These are phyloP conservation scores for Hylyphantes graminicola DNA, from an alignment of 1,140 invertebrate genomes.

Conservation along the genomic window DNA sequence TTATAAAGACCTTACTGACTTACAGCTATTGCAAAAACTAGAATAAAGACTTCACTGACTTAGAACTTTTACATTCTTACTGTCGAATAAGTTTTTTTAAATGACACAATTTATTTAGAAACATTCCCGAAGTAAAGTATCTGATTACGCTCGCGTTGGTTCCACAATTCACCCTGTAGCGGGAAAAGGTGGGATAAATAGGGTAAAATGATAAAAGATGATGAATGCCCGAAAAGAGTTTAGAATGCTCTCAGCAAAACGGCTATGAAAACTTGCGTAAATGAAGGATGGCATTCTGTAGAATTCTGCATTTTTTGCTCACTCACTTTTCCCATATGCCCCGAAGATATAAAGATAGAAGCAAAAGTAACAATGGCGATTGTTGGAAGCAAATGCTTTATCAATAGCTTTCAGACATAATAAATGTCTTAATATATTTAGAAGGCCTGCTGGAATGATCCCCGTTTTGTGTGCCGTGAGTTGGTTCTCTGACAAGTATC, in stretches of 20 bases:
- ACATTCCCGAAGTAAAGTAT: no score
- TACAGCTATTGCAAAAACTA: no score
- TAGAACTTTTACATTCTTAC: no score
- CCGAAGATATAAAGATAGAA: neutral
- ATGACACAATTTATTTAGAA: no score
- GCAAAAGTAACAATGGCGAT: constrained; percentile 8
- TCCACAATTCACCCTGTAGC: no score
- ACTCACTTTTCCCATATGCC: neutral
- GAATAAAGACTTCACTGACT: no score
- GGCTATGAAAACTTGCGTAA: constrained; percentile 39
- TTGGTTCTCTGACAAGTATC: constrained; percentile 7
- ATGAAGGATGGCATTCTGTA: constrained; percentile 26
- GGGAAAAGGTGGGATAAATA: constrained; percentile 33
- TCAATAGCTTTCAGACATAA: constrained; percentile 28
- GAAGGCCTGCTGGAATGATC: neutral
- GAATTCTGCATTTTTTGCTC: neutral
- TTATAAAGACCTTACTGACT: no score
- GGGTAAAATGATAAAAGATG: constrained; percentile 47
- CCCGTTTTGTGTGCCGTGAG: neutral
- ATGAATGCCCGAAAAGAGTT: constrained; percentile 51
- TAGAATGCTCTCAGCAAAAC: constrained; percentile 35
- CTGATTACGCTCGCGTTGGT: no score
- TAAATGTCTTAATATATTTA: constrained; percentile 25
- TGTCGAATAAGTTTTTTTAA: no score
- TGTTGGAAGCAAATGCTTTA: constrained; percentile 2